Evolutionary conservation across 2,113 vertebrate species (phyloP).

Genomic region (Nesogale talazaci): DNA sequence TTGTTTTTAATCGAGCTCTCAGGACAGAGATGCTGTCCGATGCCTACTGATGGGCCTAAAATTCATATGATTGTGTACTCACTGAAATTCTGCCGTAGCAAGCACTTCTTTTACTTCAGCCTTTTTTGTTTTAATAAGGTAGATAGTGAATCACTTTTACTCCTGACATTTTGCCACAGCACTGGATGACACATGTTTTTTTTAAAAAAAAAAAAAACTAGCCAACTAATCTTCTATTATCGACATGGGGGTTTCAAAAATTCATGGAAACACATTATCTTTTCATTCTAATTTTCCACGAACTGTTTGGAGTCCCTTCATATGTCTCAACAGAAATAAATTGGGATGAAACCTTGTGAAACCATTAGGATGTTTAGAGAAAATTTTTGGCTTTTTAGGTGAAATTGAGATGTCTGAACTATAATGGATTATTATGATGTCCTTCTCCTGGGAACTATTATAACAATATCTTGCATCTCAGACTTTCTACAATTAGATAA

Average conservation of each 20-base stretch:
- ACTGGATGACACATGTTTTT: not conserved
- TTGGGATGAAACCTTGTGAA: conserved; percentile 5
- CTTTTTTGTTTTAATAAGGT: conserved; percentile 39
- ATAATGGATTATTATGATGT: conserved; percentile 40
- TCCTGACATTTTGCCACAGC: conserved; percentile 44
- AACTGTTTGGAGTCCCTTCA: not conserved
- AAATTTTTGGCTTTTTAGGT: conserved; percentile 53
- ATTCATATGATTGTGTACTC: conserved; percentile 17
- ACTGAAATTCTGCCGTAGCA: conserved; percentile 24
- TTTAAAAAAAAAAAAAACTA: conserved; percentile 44
- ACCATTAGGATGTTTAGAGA: conserved; percentile 47
- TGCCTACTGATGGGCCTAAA: conserved; percentile 13
- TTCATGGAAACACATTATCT: no score
- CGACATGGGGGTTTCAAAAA: no score
- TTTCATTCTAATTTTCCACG: no score
- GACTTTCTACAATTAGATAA: conserved; percentile 61
- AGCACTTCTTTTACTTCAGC: conserved; percentile 55
- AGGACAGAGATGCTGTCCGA: not conserved
- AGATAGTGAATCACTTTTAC: conserved; percentile 42
- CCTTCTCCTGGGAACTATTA: conserved; percentile 39
- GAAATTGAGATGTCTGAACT: conserved; percentile 57
- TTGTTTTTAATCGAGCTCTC: not conserved
- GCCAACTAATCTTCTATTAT: conserved; percentile 23
- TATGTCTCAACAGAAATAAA: conserved; percentile 51
- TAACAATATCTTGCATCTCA: conserved; percentile 50